These are phyloP conservation scores for Zenarchopterus dispar DNA, from an alignment of 2,797 vertebrate species.

Conservation along the genomic window DNA sequence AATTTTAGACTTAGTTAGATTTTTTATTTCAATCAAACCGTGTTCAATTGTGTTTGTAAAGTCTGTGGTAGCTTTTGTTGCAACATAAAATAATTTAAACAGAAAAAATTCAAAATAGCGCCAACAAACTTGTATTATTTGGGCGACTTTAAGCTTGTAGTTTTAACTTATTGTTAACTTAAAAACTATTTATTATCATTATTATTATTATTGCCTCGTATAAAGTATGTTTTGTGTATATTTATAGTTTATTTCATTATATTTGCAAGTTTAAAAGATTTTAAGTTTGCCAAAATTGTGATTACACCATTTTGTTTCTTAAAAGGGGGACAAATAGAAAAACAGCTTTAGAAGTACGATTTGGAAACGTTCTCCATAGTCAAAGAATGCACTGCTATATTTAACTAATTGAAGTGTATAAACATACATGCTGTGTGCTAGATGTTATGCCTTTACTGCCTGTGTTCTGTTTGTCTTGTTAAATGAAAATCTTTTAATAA, in stretches of 20 bases:
- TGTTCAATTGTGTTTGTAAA: slow-evolving; percentile 95
- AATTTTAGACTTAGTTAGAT: slow-evolving; percentile 91
- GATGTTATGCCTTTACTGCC: slow-evolving; percentile 92
- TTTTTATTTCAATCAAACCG: slow-evolving; percentile 90
- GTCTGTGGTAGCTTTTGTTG: slow-evolving; percentile 97
- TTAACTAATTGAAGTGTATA: slow-evolving; percentile 90
- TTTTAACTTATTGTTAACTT: slow-evolving; percentile 99
- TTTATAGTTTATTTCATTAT: slow-evolving; percentile 96
- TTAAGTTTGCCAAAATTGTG: slow-evolving; percentile 93
- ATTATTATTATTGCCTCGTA: slow-evolving; percentile 89
- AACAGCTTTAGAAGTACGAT: slow-evolving; percentile 91
- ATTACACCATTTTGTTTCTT: slow-evolving; percentile 93
- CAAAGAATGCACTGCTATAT: slow-evolving; percentile 91
- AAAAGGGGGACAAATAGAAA: slow-evolving; percentile 89
- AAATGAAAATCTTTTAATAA: slow-evolving; percentile 89
- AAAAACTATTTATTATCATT: slow-evolving; percentile 94
- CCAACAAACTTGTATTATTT: slow-evolving; percentile 98
- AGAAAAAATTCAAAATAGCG: slow-evolving; percentile 91
- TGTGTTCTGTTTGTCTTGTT: slow-evolving; percentile 96
- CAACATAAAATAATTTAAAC: slow-evolving; percentile 92
- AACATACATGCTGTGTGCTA: slow-evolving; percentile 91
- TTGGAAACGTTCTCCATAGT: slow-evolving; percentile 88
- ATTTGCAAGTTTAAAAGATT: slow-evolving; percentile 94
- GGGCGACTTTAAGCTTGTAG: slow-evolving; percentile 97
- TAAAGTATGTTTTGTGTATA: slow-evolving; percentile 97